phyloP scores from a whole-genome alignment of 2,888 invertebrate genomes.

The Mesorhabditis belari region DNA sequence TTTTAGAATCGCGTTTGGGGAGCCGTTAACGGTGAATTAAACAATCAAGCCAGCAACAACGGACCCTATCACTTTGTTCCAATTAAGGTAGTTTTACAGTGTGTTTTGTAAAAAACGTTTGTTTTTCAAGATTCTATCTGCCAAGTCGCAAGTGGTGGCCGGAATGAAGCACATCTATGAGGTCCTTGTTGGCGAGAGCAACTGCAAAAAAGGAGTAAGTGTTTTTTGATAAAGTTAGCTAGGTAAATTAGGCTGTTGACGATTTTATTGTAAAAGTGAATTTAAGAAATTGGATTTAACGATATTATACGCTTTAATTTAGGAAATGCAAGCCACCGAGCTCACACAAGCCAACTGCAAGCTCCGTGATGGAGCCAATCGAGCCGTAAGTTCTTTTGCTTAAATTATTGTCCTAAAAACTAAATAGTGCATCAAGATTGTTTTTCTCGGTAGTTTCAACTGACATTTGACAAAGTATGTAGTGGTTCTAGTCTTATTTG shows the following conservation, averaged over 20 bases:
- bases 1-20: slow-evolving; percentile 25
- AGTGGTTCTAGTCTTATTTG: background rate
- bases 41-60: slow-evolving; percentile 32
- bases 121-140: slow-evolving; percentile 25
- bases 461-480: background rate
- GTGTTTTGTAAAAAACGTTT: background rate
- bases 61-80: slow-evolving; percentile 29
- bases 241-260: too few relatives aligned
- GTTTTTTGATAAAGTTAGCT: background rate
- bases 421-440: background rate
- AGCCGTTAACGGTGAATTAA: slow-evolving; percentile 19
- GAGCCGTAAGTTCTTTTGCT: slow-evolving; percentile 12
- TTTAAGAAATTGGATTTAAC: background rate
- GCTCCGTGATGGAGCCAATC: slow-evolving; percentile 21
- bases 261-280: background rate
- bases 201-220: slow-evolving; percentile 26
- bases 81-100: slow-evolving; percentile 25
- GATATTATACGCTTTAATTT: background rate
- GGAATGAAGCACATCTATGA: slow-evolving; percentile 26
- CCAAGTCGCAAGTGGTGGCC: slow-evolving; percentile 36
- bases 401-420: background rate
- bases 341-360: slow-evolving; percentile 22
- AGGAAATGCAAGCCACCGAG: slow-evolving; percentile 21
- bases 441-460: background rate
- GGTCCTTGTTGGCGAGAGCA: slow-evolving; percentile 30